phyloP scores from a whole-genome alignment of 92 coral and sea anemone genomes.

The Siderastrea siderea region DNA sequence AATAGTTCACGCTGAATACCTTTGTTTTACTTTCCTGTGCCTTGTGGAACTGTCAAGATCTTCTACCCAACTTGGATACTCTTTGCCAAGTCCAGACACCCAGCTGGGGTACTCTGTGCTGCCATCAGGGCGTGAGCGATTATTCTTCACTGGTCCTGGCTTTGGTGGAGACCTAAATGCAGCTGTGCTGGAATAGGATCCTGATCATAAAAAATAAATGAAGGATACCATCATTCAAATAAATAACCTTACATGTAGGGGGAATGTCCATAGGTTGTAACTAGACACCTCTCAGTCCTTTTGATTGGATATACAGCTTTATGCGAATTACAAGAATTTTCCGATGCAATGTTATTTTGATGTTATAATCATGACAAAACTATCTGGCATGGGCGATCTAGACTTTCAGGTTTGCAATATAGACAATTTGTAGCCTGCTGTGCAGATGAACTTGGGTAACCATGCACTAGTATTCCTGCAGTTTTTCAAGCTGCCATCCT shows the following conservation, averaged over 20 bases:
- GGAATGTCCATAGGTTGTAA: neutral
- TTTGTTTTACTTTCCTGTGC: conserved; percentile 3
- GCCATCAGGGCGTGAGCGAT: conserved; percentile 53
- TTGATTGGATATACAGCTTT: too few relatives aligned
- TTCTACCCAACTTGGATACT: conserved; percentile 99
- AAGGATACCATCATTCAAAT: neutral
- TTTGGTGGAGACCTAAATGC: conserved; percentile 43
- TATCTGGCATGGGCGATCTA: too few relatives aligned
- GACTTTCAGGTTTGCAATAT: too few relatives aligned
- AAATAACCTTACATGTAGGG: too few relatives aligned
- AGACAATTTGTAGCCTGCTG: too few relatives aligned
- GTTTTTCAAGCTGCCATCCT: too few relatives aligned
- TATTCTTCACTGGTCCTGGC: neutral
- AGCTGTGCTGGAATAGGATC: conserved; percentile 28
- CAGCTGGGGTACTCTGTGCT: conserved; percentile 90
- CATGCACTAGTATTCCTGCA: too few relatives aligned
- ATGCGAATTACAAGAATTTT: too few relatives aligned
- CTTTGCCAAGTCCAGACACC: conserved; percentile 91
- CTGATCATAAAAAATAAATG: neutral
- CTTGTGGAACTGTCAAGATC: conserved; percentile 83
- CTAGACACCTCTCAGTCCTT: too few relatives aligned
- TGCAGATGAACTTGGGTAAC: too few relatives aligned
- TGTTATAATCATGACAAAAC: too few relatives aligned
- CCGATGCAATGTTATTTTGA: too few relatives aligned
- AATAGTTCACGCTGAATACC: conserved; percentile 2